Percentiles rank a stretch among this genome's conserved stretches.
Evolutionary conservation across 2,113 vertebrate genomes (phyloP).

Genomic region (Tyrannus savana): DNA sequence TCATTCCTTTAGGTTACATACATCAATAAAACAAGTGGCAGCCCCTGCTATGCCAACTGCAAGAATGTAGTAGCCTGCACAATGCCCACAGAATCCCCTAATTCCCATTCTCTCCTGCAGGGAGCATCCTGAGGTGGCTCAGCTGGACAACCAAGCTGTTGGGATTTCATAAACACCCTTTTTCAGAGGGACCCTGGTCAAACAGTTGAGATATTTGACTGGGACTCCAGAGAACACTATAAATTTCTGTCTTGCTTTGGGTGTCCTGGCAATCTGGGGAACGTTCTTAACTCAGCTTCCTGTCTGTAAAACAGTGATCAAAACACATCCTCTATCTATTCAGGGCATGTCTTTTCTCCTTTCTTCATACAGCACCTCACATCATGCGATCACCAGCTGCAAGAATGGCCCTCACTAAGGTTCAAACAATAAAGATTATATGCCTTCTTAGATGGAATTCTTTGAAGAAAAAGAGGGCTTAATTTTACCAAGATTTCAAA

Average conservation of each 20-base stretch:
- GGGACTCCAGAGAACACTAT: background rate
- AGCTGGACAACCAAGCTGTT: background rate
- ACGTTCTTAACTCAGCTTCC: background rate
- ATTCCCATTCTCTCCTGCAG: background rate
- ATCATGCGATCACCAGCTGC: background rate
- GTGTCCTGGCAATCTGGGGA: background rate
- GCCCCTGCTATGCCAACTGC: background rate
- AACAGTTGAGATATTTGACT: background rate
- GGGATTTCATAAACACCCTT: background rate
- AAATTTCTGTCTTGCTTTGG: background rate
- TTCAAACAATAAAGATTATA: background rate
- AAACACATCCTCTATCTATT: background rate
- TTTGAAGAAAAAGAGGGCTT: slow-evolving; percentile 4
- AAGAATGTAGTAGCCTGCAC: background rate
- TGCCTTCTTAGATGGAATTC: background rate
- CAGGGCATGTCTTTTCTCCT: background rate
- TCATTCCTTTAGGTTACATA: background rate
- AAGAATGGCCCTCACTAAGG: background rate
- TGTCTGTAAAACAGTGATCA: background rate
- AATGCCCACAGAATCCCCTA: background rate
- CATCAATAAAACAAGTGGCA: background rate
- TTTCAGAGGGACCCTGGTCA: background rate
- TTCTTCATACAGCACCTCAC: background rate
- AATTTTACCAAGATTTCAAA: slow-evolving; percentile 9
- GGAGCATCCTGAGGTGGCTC: background rate